Evolutionary conservation across 2,113 vertebrate genomes (phyloP), one percentile per base, ranked within the genome.

Genomic region (Neotragus moschatus): DNA sequence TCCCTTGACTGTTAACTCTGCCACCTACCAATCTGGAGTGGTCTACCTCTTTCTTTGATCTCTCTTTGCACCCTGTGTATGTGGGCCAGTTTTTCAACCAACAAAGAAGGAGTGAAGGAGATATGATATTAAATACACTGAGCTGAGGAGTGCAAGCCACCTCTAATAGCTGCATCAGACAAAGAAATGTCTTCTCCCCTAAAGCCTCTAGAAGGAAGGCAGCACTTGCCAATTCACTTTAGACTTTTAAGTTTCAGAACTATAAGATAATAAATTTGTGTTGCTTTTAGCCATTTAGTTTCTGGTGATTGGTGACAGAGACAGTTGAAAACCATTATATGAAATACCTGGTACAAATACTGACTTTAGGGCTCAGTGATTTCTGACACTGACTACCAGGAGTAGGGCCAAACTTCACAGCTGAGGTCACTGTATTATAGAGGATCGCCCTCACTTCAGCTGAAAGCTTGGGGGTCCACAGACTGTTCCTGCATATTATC

Each of bases 51-150:
- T 81, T 81, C 47, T 81, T 81, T 51, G 10, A 21, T n/a, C 30
- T n/a, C 77, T 11, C 9, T 6, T 80, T 21, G 10, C 0, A 0
- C 16, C 33, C 10, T 23, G 19, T 51, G 19, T n/a, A n/a, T 58
- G 28, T 14, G 28, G 13, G 28, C 39, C 88, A 77, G 19, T 58
- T 58, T 77, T 43, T 23, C 14, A 45, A 90, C 19, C 28, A 17
- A 58, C 53, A 77, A 2, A 30, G 49, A 77, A n/a, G 43, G 3
- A 33, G 13, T 28, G 5, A n/a, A 91, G 55, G 25, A 45, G 14
- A 13, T 2, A 15, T 3, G 80, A 47, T 7, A 58, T 15, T 6
- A 26, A 9, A 4, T n/a, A 0, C 13, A 6, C n/a, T 17, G n/a
- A 94, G 43, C 15, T 88, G 61, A 88, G 81, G 53, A n/a, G 43